A percentile compares a stretch with the other conserved stretches of the same genome.
These are phyloP conservation scores for Amiota minor DNA, from an alignment of 2,888 invertebrate genomes.

Conservation along the genomic window DNA sequence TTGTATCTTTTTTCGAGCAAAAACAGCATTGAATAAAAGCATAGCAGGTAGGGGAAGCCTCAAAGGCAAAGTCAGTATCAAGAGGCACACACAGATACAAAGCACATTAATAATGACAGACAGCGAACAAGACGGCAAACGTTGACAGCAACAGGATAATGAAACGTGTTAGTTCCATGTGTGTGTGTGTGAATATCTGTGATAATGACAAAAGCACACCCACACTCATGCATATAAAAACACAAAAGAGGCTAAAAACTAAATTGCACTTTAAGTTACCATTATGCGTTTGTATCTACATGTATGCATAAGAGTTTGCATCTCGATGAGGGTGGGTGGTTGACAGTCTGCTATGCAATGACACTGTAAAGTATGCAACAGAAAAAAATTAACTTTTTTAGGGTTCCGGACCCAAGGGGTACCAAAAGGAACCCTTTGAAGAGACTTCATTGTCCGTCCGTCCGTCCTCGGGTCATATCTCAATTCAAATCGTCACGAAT, in stretches of 20 bases:
- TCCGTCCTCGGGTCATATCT: too few species aligned
- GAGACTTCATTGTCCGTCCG: too few species aligned
- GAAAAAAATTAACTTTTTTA: neutral
- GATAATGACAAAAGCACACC: constrained; percentile 44
- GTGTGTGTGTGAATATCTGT: constrained; percentile 41
- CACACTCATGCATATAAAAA: neutral
- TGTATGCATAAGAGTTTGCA: constrained; percentile 39
- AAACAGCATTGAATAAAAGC: constrained; percentile 36
- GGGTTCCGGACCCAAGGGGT: too few species aligned
- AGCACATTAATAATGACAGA: constrained; percentile 17
- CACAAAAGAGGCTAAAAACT: constrained; percentile 53
- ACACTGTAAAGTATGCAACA: constrained; percentile 26
- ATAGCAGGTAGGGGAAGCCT: constrained; percentile 27
- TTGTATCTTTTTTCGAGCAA: constrained; percentile 23
- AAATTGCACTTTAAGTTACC: constrained; percentile 62
- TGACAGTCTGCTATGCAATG: constrained; percentile 32
- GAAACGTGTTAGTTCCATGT: constrained; percentile 7
- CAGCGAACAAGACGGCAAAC: constrained; percentile 2
- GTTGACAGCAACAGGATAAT: constrained; percentile 18
- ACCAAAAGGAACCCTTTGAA: too few species aligned
- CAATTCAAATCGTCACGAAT: too few species aligned
- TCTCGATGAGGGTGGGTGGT: constrained; percentile 34
- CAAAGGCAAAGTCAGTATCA: constrained; percentile 35
- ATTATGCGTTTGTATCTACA: constrained; percentile 46
- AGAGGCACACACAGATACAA: neutral